Percentiles rank a stretch among this genome's conserved stretches.
phyloP scores from a whole-genome alignment of 2,888 invertebrate genomes.

The Panorpa germanica region DNA sequence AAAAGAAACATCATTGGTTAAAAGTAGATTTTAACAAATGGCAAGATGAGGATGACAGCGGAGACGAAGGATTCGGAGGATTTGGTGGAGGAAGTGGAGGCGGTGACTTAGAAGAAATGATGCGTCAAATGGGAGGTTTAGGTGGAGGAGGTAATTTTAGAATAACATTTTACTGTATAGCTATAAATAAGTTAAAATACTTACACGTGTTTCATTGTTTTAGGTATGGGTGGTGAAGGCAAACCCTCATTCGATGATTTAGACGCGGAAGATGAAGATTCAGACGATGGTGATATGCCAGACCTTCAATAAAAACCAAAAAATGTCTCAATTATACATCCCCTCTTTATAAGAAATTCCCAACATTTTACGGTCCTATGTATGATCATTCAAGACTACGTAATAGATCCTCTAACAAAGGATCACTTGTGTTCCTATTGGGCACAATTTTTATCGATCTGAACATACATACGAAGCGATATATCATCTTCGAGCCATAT shows the following conservation, averaged over 20 bases:
- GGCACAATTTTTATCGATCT: too few relatives aligned
- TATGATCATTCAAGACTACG: too few relatives aligned
- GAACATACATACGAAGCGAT: too few relatives aligned
- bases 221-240: slow-evolving; percentile 21
- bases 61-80: slow-evolving; percentile 38
- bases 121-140: slow-evolving; percentile 47
- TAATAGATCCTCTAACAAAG: too few relatives aligned
- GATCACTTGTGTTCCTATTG: too few relatives aligned
- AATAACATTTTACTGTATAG: not conserved
- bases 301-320: slow-evolving; percentile 48
- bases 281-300: slow-evolving; percentile 64
- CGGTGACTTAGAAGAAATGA: slow-evolving; percentile 49
- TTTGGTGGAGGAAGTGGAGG: slow-evolving; percentile 22
- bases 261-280: slow-evolving; percentile 44
- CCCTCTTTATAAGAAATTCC: too few relatives aligned
- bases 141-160: not conserved
- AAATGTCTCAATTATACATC: too few relatives aligned
- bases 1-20: slow-evolving; percentile 83
- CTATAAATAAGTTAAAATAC: not conserved
- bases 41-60: slow-evolving; percentile 92
- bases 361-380: too few relatives aligned
- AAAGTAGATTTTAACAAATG: slow-evolving; percentile 97
- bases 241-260: slow-evolving; percentile 61
- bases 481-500: too few relatives aligned
- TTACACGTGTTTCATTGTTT: not conserved